These are phyloP conservation scores for Caenorhabditis angaria DNA, from an alignment of 2,888 invertebrate genomes.

Conservation along the genomic window DNA sequence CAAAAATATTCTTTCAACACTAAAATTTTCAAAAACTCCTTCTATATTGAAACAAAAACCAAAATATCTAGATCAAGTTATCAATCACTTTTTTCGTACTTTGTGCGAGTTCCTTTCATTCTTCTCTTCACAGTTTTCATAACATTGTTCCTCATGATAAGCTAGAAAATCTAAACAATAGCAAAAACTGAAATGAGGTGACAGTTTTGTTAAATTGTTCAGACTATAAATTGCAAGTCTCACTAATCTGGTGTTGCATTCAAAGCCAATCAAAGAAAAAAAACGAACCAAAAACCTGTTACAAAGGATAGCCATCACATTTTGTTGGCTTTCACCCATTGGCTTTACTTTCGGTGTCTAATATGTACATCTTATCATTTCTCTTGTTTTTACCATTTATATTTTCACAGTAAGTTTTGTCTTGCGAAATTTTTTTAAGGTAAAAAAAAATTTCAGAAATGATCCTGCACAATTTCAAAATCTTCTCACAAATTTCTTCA, in stretches of 20 bases:
- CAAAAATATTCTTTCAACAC: no score
- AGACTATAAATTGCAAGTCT: not conserved
- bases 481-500: conserved; percentile 22
- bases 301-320: not conserved
- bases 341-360: not conserved
- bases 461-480: conserved; percentile 18
- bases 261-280: no score
- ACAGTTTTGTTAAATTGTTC: not conserved
- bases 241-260: conserved; percentile 2
- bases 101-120: not conserved
- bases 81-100: not conserved
- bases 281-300: not conserved
- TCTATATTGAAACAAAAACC: no score
- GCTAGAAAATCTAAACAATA: not conserved
- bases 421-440: not conserved
- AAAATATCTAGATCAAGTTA: not conserved
- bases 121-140: no score
- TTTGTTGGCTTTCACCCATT: not conserved
- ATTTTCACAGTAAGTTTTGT: not conserved
- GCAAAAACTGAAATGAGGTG: conserved; percentile 3
- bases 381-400: not conserved
- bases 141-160: not conserved
- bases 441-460: conserved; percentile 11
- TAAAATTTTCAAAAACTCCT: not conserved
- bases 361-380: not conserved